Conservation (phyloP, 2,113 vertebrate genomes). For the Clarias batrachus region DNA sequence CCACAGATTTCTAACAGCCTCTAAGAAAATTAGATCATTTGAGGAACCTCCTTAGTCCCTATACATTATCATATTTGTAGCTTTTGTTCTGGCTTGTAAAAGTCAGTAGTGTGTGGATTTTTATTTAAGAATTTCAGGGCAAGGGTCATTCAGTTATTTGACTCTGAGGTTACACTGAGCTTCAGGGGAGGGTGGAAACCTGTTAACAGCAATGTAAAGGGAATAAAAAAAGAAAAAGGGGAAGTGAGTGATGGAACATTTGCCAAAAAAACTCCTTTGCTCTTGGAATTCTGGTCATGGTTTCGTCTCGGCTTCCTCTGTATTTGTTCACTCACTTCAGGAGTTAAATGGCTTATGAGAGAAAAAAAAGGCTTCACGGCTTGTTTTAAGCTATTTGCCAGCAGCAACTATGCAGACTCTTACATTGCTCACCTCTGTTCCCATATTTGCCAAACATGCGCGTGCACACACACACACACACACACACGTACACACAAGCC, state of each 20-base stretch:
- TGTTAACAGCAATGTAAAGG: conserved; percentile 6
- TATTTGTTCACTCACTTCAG: conserved; percentile 49
- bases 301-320: conserved; percentile 26
- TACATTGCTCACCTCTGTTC: conserved; percentile 56
- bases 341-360: conserved; percentile 55
- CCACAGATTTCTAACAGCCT: neutral
- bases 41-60: neutral
- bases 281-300: neutral
- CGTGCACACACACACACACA: conserved; percentile 17
- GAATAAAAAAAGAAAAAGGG: neutral
- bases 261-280: conserved; percentile 34
- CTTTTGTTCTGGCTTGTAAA: neutral
- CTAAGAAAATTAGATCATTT: neutral
- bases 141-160: neutral
- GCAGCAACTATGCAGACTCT: conserved; percentile 62
- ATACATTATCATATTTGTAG: neutral
- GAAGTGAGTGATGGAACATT: conserved; percentile 38
- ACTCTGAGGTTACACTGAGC: neutral
- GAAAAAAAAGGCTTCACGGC: neutral
- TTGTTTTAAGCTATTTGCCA: conserved; percentile 57
- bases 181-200: conserved; percentile 29
- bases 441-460: neutral
- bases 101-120: neutral
- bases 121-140: neutral
- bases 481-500: conserved; percentile 15